Evolutionary conservation across 2,888 invertebrate genomes (phyloP), one percentile per base, ranked within the genome.

Genomic region (Perithous albicinctus): DNA sequence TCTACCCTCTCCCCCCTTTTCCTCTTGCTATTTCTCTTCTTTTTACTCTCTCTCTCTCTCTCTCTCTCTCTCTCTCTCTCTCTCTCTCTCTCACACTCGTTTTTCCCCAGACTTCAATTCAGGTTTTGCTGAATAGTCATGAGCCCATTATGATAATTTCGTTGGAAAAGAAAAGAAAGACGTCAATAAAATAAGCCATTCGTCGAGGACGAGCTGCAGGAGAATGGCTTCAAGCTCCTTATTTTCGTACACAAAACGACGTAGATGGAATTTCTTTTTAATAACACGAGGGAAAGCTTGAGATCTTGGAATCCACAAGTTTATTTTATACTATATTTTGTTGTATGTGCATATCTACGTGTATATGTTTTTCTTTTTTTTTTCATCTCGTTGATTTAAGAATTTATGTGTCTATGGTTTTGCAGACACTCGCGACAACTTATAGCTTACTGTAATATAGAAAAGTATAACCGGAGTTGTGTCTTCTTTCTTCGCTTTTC

Each of bases 101-200:
- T 67, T 56, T 67, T 41, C 18, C 59, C 54, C 66, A 72, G 79
- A 79, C 78, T 78, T 67, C 66, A 69, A 75, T 61, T 76, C 61
- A 79, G 79, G 73, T 82, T 82, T 79, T 67, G 76, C 76, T 79
- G 82, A 79, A 82, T 79, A 82, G 79, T 82, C 82, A 82, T 82
- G 82, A 82, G 79, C 51, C 82, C 76, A 82, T 82, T 82, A 82
- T 82, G 79, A 82, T 79, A 82, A 82, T 82, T 82, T 75, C 59
- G 66, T 82, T 67, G 78, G 64, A 61, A 75, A 82, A 82, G 70
- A 72, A 82, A 76, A 76, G 70, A 78, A 82, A 38, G 5, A 75
- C 79, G 72, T 73, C 76, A 79, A 79, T 82, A 82, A 82, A 82
- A 82, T 73, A 76, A 82, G 75, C 66, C 66, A 56, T 43, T 78